Evolutionary conservation across 2,797 vertebrate species (phyloP).

Genomic region (Erpetoichthys calabaricus): DNA sequence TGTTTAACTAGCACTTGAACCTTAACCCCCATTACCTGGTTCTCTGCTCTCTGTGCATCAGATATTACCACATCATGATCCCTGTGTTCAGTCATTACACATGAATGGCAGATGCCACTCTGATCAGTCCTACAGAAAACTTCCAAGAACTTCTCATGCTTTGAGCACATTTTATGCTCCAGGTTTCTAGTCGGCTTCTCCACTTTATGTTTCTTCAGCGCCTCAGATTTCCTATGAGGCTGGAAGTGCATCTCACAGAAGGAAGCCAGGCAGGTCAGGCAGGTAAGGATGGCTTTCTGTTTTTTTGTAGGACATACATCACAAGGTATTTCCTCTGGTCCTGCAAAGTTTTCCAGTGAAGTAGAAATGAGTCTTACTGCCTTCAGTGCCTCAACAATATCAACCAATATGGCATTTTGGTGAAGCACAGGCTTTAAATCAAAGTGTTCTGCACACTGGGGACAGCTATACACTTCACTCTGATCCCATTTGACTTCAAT

Average conservation of each 20-base stretch:
- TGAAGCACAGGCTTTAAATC: constrained; percentile 22
- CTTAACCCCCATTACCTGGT: constrained; percentile 17
- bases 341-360: not conserved
- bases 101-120: constrained; percentile 20
- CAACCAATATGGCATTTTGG: constrained; percentile 24
- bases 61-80: constrained; percentile 14
- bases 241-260: constrained; percentile 23
- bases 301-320: constrained; percentile 22
- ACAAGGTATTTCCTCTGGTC: constrained; percentile 22
- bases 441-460: constrained; percentile 27
- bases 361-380: constrained; percentile 5
- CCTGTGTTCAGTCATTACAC: constrained; percentile 20
- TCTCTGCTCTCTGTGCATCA: constrained; percentile 14
- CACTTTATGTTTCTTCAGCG: constrained; percentile 22
- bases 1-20: too few species aligned
- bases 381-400: constrained; percentile 23
- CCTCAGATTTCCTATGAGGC: constrained; percentile 19
- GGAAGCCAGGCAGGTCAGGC: constrained; percentile 26
- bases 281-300: constrained; percentile 21
- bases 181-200: constrained; percentile 24
- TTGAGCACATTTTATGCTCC: constrained; percentile 18
- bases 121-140: constrained; percentile 23
- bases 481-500: constrained; percentile 31
- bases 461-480: constrained; percentile 17
- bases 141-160: constrained; percentile 19